Base-by-base conservation (phyloP, 2,888 invertebrate genomes). In the Pherbina coryleti region DNA sequence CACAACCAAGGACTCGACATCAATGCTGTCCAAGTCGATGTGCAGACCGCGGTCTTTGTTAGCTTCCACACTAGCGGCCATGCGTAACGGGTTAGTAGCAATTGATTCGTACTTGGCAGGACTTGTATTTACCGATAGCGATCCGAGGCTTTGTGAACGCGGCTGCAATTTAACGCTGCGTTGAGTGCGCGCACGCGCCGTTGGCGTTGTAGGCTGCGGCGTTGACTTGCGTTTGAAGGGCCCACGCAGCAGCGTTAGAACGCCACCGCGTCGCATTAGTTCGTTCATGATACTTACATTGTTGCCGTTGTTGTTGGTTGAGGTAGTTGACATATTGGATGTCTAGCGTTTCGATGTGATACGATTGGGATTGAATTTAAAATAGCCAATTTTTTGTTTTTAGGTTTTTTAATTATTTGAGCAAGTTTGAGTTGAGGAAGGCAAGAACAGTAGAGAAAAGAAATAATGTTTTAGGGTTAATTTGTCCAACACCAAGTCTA, bases 111-210 rank as follows among this genome's bases (percentile, higher is more conserved):
- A 89, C 79, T 80, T 82, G 75, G 83, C 82, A 28, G 86, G 83
- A 82, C 87, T 86, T 76, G 84, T 88, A 90, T 87, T 90, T 90
- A 90, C 90, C 90, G 89, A 88, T 80, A 90, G 82, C 69, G 89
- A 89, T 84, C 89, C 90, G 51, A 89, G 84, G 79, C 90, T 90
- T 77, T 87, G 87, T 0, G 90, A 90, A 31, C 90, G 85, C 3
- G 87, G 85, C 78, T 89, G 88, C 82, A 88, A 79, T 81, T 88
- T 87, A 31, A 82, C 79, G 69, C 84, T 82, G 77, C 85, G 83
- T 74, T 83, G 85, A 73, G 84, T 83, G 25, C 87, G 85, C 31
- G 81, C 79, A 19, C 85, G 83, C n/a, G 84, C 82, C 76, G 83
- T 86, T 19, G 88, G 88, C 34, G 89, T 89, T 3, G 86, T 85